Conservation (phyloP, 1,140 invertebrate species). For the Drosophila sp. region DNA sequence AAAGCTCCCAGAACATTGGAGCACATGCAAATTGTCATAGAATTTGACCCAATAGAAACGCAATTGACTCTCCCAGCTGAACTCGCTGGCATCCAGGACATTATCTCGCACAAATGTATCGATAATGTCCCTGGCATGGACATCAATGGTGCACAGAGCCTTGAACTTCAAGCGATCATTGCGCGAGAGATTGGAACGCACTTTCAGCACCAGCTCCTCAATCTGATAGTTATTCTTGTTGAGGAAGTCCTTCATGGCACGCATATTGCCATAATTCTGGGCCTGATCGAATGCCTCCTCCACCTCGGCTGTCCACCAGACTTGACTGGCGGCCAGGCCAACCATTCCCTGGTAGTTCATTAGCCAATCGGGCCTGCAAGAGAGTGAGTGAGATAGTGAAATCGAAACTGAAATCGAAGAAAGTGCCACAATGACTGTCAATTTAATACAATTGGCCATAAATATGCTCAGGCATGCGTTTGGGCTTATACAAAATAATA, state of each 20-base stretch:
- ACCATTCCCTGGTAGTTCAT: conserved; percentile 95
- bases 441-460: conserved; percentile 82
- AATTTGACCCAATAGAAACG: conserved; percentile 95
- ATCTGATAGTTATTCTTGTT: conserved; percentile 91
- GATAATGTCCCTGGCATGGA: conserved; percentile 94
- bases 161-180: conserved; percentile 95
- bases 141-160: conserved; percentile 93
- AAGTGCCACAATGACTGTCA: conserved; percentile 74
- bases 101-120: conserved; percentile 94
- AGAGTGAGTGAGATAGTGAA: not conserved
- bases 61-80: conserved; percentile 96
- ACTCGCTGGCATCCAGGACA: conserved; percentile 91
- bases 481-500: conserved; percentile 77
- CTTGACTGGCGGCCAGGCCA: conserved; percentile 91
- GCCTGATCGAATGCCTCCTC: conserved; percentile 93
- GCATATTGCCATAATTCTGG: conserved; percentile 88
- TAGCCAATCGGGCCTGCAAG: conserved; percentile 89
- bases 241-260: conserved; percentile 95
- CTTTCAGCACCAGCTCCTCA: conserved; percentile 91
- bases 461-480: conserved; percentile 67
- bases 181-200: conserved; percentile 85
- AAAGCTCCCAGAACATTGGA: conserved; percentile 93
- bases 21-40: conserved; percentile 91
- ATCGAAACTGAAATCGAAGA: conserved; percentile 69
- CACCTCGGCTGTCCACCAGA: conserved; percentile 97